Evolutionary conservation across 2,113 vertebrate species (phyloP), one percentile per base, ranked within the genome.

Genomic region (Accipiter cooperii): DNA sequence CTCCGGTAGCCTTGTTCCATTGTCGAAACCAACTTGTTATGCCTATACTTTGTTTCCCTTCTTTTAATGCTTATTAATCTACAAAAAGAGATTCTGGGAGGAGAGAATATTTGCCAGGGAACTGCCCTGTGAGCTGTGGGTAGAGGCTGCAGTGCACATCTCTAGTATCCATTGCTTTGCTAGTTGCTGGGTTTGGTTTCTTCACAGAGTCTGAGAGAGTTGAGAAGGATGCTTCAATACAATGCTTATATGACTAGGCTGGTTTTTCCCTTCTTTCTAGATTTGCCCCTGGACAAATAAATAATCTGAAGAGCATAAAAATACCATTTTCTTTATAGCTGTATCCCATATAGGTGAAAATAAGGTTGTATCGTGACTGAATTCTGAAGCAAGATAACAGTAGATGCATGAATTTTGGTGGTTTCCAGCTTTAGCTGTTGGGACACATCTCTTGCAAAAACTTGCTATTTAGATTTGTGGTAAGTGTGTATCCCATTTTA

Each of bases 121-220:
- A 25, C 7, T 0, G 0, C 9, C 2, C 21, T 46, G 13, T 31
- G 22, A 52, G 25, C 44, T 61, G 4, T 65, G 63, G 10, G 9
- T 18, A 10, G 36, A 38, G 42, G 22, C 77, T 65, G 22, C 20
- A 0, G 28, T 21, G 13, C 25, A n/a, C 29, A 17, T 81, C 34
- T 87, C 54, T 17, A 11, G 22, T 44, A 40, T 57, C 47, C 18
- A 6, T 54, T 74, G 36, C 40, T 70, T 74, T 74, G 24, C 40
- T 49, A 9, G 6, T 87, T 85, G 60, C 47, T 66, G 55, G 6
- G 2, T 70, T 89, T 63, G 8, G 8, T 81, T 84, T 83, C 29
- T 65, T 90, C 18, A 28, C 24, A 70, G n/a, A 65, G 12, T 18
- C 14, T 13, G 18, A 31, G 40, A 52, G 46, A 75, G 31, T 60